Conservation (phyloP, 2,113 vertebrate species). For the Ochotona curzoniae region DNA sequence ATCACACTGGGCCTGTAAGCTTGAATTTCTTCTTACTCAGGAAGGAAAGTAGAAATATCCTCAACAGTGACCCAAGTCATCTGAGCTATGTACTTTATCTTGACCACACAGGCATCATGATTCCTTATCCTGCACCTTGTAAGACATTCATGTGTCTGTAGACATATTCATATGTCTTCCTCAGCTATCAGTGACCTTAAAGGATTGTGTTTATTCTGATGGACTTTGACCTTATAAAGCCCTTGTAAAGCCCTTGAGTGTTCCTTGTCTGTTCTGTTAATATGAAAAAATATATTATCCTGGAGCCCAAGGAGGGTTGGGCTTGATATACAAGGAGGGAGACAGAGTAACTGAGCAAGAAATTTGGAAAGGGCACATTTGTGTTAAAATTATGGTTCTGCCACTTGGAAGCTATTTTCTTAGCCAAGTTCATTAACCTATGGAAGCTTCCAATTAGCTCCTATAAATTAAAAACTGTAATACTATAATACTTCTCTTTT, state of each 20-base stretch:
- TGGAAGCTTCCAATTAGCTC: neutral
- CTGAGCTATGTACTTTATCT: neutral
- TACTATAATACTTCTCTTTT: conserved; percentile 1
- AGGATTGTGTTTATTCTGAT: neutral
- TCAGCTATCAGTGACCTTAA: neutral
- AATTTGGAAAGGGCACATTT: conserved; percentile 23
- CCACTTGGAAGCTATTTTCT: neutral
- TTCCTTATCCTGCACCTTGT: neutral
- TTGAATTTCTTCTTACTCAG: neutral
- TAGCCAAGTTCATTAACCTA: neutral
- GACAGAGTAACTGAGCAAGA: neutral
- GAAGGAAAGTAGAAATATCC: neutral
- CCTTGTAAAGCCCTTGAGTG: neutral
- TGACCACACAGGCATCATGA: neutral
- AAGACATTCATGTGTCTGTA: neutral
- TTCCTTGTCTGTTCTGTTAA: neutral
- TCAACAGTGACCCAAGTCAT: neutral
- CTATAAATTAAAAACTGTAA: neutral
- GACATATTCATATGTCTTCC: neutral
- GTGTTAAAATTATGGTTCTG: neutral
- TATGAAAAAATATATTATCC: neutral
- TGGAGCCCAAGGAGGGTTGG: neutral
- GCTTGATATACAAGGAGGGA: neutral
- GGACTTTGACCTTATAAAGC: neutral
- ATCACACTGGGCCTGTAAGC: neutral